Percentiles rank a stretch among this genome's conserved stretches.
Evolutionary conservation across 2,113 vertebrate species (phyloP).

Genomic region (Ammospiza nelsoni): DNA sequence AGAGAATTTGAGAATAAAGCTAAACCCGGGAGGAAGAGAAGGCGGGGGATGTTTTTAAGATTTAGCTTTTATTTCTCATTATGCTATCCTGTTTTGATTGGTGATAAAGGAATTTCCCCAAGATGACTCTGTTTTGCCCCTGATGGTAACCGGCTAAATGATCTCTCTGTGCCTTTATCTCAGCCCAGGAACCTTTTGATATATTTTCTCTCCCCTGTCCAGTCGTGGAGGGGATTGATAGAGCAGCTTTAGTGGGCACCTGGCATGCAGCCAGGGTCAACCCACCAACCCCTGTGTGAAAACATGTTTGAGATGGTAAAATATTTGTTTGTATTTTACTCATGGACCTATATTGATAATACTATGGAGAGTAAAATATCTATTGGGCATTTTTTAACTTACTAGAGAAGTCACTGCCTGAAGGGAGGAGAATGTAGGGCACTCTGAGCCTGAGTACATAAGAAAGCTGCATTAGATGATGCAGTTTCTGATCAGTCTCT

Average conservation of each 20-base stretch:
- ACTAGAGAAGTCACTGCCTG: background rate
- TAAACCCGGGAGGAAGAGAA: background rate
- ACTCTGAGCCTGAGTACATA: slow-evolving; percentile 4
- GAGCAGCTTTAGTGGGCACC: background rate
- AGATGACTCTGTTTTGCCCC: background rate
- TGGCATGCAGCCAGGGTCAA: background rate
- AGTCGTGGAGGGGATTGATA: background rate
- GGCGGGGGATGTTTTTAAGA: background rate
- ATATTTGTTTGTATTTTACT: background rate
- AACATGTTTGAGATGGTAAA: background rate
- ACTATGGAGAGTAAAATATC: background rate
- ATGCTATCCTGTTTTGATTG: background rate
- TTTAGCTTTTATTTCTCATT: background rate
- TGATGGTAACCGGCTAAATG: background rate
- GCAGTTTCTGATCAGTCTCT: background rate
- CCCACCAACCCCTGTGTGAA: background rate
- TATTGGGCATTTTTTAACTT: background rate
- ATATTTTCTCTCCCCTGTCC: background rate
- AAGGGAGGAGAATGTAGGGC: background rate
- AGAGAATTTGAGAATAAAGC: background rate
- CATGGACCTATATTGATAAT: background rate
- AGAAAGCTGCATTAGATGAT: background rate
- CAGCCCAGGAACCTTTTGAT: background rate
- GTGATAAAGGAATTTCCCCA: background rate
- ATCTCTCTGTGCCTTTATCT: background rate